phyloP scores from a whole-genome alignment of 2,113 vertebrate species.

The Rhegmatorhina hoffmannsi region DNA sequence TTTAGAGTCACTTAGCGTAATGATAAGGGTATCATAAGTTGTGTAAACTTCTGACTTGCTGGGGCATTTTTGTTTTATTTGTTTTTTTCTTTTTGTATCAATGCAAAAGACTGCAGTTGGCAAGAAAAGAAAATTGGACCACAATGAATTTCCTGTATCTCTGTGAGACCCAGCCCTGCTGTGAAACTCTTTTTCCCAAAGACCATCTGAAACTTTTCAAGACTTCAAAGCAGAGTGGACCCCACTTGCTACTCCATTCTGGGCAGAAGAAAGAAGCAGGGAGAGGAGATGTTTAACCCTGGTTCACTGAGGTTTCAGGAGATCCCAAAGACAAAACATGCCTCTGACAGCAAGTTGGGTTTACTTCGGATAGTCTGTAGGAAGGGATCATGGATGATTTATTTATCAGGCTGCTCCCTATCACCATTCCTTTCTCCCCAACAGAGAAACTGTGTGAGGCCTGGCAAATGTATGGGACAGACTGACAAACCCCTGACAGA shows the following conservation, averaged over 20 bases:
- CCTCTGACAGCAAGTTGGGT: neutral
- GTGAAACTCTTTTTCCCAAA: neutral
- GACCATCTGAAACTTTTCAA: neutral
- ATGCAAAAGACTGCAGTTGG: neutral
- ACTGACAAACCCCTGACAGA: neutral
- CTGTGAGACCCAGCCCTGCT: neutral
- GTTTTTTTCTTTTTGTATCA: neutral
- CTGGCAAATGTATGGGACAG: neutral
- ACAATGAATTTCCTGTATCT: neutral
- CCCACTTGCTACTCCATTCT: neutral
- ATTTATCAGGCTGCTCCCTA: neutral
- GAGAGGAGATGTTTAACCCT: rapidly evolving
- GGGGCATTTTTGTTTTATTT: too few species aligned
- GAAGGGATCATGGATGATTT: neutral
- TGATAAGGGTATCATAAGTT: neutral
- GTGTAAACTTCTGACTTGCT: neutral
- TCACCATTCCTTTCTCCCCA: neutral
- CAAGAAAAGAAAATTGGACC: neutral
- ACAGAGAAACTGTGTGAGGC: neutral
- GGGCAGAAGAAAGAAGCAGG: neutral
- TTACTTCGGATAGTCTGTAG: neutral
- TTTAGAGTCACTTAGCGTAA: neutral
- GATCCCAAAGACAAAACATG: rapidly evolving
- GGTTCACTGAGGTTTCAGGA: neutral
- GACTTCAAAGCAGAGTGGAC: neutral